Percentiles rank a stretch among this genome's conserved stretches.
phyloP scores from a whole-genome alignment of 2,888 invertebrate species.

The Caenorhabditis sp. region DNA sequence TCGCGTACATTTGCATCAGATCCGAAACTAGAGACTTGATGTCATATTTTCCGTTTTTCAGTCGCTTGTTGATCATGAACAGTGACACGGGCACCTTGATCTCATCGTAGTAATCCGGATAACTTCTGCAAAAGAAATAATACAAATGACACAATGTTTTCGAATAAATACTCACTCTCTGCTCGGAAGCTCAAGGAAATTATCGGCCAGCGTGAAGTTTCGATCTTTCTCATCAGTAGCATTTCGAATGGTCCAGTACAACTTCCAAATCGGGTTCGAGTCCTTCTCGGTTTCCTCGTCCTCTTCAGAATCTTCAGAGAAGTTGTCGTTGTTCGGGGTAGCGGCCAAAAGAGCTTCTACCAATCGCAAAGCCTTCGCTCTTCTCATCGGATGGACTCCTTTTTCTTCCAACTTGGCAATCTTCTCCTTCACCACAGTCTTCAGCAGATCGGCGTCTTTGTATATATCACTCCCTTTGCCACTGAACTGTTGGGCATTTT shows the following conservation, averaged over 20 bases:
- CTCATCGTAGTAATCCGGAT: slow-evolving; percentile 97
- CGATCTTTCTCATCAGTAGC: slow-evolving; percentile 77
- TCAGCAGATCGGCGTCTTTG: slow-evolving; percentile 92
- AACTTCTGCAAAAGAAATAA: slow-evolving; percentile 84
- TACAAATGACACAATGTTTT: neutral
- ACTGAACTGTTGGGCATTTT: slow-evolving; percentile 95
- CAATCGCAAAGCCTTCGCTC: slow-evolving; percentile 63
- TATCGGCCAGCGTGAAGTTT: slow-evolving; percentile 90
- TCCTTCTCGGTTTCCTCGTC: slow-evolving; percentile 85
- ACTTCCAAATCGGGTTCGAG: slow-evolving; percentile 90
- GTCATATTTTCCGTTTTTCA: slow-evolving; percentile 83
- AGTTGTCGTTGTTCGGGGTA: slow-evolving; percentile 82
- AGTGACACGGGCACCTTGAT: slow-evolving; percentile 96
- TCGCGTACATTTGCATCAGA: slow-evolving; percentile 90
- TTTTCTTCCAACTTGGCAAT: slow-evolving; percentile 65
- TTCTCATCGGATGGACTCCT: slow-evolving; percentile 66
- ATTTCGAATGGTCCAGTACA: slow-evolving; percentile 87
- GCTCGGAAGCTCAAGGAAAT: slow-evolving; percentile 94
- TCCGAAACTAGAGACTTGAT: slow-evolving; percentile 93
- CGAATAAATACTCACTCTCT: slow-evolving; percentile 75
- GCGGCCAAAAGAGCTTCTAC: slow-evolving; percentile 77
- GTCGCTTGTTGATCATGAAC: slow-evolving; percentile 89
- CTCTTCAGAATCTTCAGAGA: slow-evolving; percentile 87
- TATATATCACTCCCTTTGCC: slow-evolving; percentile 97
- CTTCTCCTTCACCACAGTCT: slow-evolving; percentile 85